phyloP scores from a whole-genome alignment of 2,113 vertebrate genomes.

The Hemibagrus wyckioides region DNA sequence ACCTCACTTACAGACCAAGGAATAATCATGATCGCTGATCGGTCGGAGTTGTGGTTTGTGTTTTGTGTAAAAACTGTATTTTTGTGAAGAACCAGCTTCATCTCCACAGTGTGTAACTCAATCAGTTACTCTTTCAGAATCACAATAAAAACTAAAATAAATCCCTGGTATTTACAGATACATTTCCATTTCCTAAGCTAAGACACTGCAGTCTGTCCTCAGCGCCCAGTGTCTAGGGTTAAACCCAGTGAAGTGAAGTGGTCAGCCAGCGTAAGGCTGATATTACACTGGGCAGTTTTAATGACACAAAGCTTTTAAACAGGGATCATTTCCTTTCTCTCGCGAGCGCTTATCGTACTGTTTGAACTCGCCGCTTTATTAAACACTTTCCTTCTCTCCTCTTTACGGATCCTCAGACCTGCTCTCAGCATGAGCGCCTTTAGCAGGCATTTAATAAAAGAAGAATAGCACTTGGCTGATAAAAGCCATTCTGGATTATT shows the following conservation, averaged over 20 bases:
- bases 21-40: not conserved
- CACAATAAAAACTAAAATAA: not conserved
- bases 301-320: conserved; percentile 9
- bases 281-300: not conserved
- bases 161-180: not conserved
- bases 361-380: conserved; percentile 27
- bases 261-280: not conserved
- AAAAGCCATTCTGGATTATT: conserved; percentile 2
- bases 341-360: not conserved
- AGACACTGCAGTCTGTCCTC: not conserved
- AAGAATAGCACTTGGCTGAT: not conserved
- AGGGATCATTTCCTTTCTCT: conserved; percentile 7
- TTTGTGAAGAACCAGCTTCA: not conserved
- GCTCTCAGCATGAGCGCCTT: not conserved
- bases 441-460: conserved; percentile 25
- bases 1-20: not conserved
- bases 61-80: not conserved
- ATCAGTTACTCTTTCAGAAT: no score
- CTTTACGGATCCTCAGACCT: not conserved
- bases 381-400: conserved; percentile 5
- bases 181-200: not conserved
- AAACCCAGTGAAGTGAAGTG: not conserved
- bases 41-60: not conserved
- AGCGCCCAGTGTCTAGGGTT: not conserved
- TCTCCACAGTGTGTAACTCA: no score